These are phyloP conservation scores for Gobio occitaniae DNA, from an alignment of 2,797 vertebrate species.

Conservation along the genomic window DNA sequence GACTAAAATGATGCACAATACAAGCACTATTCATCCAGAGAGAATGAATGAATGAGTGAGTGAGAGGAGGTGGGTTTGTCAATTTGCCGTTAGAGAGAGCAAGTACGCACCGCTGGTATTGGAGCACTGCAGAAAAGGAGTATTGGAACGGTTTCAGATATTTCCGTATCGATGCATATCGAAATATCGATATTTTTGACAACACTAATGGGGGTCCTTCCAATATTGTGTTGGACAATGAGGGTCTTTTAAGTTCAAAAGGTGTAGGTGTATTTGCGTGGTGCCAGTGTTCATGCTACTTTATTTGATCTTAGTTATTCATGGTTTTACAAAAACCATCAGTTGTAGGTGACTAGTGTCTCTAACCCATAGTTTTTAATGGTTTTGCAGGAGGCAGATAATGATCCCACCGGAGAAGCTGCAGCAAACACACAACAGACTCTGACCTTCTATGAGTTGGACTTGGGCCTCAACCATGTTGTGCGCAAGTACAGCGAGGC, in stretches of 20 bases:
- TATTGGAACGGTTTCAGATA: too few species aligned
- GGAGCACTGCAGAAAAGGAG: too few species aligned
- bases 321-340: not conserved
- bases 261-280: not conserved
- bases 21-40: too few species aligned
- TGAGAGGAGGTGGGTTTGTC: too few species aligned
- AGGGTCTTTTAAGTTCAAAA: not conserved
- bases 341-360: not conserved
- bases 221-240: not conserved
- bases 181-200: too few species aligned
- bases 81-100: too few species aligned
- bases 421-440: constrained; percentile 98
- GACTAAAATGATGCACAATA: too few species aligned
- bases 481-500: constrained; percentile 99
- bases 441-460: constrained; percentile 95
- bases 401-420: constrained; percentile 96
- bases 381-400: constrained; percentile 90
- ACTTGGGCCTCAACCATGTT: constrained; percentile 96
- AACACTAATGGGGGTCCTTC: not conserved
- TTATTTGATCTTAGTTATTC: not conserved
- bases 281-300: not conserved
- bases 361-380: not conserved
- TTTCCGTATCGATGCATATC: too few species aligned
- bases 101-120: too few species aligned
- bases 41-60: too few species aligned